These are phyloP conservation scores for Iphiclides podalirius DNA, from an alignment of 2,888 invertebrate genomes.

Conservation along the genomic window DNA sequence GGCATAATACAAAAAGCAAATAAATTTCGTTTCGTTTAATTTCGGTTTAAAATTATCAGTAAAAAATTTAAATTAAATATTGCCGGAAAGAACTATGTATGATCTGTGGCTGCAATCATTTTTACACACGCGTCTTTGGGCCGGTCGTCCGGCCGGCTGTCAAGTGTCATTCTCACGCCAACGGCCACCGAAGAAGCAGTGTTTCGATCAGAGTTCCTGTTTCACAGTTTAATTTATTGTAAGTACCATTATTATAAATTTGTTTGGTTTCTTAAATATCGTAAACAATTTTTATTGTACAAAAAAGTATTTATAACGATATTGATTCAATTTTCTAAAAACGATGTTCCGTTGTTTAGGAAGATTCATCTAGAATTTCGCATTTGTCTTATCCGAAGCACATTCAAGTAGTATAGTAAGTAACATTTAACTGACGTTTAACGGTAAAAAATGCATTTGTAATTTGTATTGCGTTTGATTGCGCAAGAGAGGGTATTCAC, in stretches of 20 bases:
- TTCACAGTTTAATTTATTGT: slow-evolving; percentile 18
- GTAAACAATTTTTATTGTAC: background rate
- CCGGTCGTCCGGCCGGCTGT: slow-evolving; percentile 12
- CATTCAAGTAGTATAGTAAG: background rate
- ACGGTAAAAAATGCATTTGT: background rate
- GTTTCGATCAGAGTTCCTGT: slow-evolving; percentile 5
- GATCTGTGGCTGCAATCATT: background rate
- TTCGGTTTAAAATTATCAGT: background rate
- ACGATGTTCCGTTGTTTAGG: slow-evolving; percentile 13
- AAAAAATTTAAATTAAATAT: background rate
- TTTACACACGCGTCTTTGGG: background rate
- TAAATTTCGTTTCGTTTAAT: too few relatives aligned
- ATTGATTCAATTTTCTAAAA: background rate
- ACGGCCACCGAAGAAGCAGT: slow-evolving; percentile 5
- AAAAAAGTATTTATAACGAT: background rate
- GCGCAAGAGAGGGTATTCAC: slow-evolving; percentile 22
- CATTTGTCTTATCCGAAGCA: background rate
- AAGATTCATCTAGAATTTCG: slow-evolving; percentile 23
- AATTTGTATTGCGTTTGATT: slow-evolving; percentile 2
- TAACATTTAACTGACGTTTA: background rate
- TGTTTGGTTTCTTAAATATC: background rate
- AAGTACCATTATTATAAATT: slow-evolving; percentile 4
- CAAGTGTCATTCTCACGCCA: slow-evolving; percentile 21
- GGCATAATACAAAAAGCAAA: too few relatives aligned
- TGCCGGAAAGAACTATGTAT: background rate